Evolutionary conservation across 2,797 vertebrate species (phyloP), one percentile per base, ranked within the genome.

Genomic region (Thripadectes ignobilis): DNA sequence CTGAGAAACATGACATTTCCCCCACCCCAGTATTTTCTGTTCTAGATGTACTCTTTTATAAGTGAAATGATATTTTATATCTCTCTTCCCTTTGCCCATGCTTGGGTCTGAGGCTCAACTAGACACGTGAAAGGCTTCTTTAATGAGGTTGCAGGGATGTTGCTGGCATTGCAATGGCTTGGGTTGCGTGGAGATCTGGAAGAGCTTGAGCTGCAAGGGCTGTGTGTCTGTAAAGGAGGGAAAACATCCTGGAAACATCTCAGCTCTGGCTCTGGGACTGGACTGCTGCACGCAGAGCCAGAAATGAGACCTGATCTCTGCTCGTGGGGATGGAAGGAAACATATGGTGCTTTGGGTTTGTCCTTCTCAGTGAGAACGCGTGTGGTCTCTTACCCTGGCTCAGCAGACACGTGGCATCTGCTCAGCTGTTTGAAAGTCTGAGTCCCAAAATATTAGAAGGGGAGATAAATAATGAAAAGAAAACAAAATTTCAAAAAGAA

Each of bases 111-210:
- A 69, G 52, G 34, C 2, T 85, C 79, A 75, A 3, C 39, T 10
- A 7, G 3, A 4, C 39, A 76, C 41, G 15, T 62, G 43, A 18
- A 77, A 63, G 19, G 15, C 36, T 76, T 43, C 55, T 82, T 83
- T 68, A 58, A 73, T 4, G 38, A 88, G 34, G 18, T 48, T 72
- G 58, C 46, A 65, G 73, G 73, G 76, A 38, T 62, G 65, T 18
- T 2, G 0, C n/a, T 0, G 1, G 30, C 20, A 13, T 34, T 14
- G 69, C 0, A 1, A 14, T 68, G 38, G 5, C 19, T 73, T 74
- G 62, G n/a, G 69, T 58, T 63, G 24, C 57, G 46, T 39, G 58
- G 69, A 75, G 32, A 54, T 78, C 80, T 83, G 73, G 69, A 75
- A 68, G 58, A 77, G 46, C 54, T 86, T 36, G 46, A 41, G 62